Evolutionary conservation across 53 echinoderm and acorn worm genomes (phyloP).

Genomic region (Mesocentrotus franciscanus): DNA sequence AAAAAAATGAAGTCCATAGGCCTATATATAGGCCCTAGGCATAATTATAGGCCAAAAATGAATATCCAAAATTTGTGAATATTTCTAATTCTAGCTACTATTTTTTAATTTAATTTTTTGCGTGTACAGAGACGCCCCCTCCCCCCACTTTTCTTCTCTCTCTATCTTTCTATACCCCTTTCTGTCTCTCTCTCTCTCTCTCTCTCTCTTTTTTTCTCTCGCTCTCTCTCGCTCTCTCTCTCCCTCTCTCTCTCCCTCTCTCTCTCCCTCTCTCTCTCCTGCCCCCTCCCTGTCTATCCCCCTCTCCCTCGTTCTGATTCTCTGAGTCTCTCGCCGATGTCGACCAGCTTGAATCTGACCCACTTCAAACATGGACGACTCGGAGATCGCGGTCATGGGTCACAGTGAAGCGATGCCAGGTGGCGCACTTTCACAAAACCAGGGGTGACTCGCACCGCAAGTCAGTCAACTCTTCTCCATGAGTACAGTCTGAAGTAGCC

Average conservation of each 20-base stretch:
- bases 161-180: background rate
- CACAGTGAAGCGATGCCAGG: background rate
- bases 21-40: no score
- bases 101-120: no score
- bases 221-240: background rate
- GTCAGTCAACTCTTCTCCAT: background rate
- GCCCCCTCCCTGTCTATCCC: background rate
- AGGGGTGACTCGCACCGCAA: background rate
- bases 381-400: constrained; percentile 19
- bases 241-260: background rate
- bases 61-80: background rate
- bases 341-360: background rate
- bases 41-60: no score
- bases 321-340: background rate
- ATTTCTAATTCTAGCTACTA: no score
- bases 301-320: background rate
- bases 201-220: background rate
- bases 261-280: constrained; percentile 3
- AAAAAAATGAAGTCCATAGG: no score
- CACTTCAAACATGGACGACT: constrained; percentile 17
- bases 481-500: no score
- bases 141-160: background rate
- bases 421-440: constrained; percentile 29
- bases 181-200: constrained; percentile 1
- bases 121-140: background rate